Evolutionary conservation across 2,797 vertebrate genomes (phyloP).

Genomic region (Macropodus opercularis): DNA sequence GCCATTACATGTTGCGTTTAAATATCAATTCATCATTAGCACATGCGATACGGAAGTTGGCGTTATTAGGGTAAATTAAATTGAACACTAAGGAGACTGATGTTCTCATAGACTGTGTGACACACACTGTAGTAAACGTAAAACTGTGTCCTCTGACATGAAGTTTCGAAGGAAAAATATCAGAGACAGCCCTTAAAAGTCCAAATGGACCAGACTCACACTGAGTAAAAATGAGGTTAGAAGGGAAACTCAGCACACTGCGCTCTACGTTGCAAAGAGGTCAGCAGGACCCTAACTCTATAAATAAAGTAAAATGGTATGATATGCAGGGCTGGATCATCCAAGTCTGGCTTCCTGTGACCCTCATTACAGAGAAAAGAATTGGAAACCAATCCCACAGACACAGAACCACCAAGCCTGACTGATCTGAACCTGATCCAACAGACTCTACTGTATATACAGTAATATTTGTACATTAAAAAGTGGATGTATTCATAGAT

Average conservation of each 20-base stretch:
- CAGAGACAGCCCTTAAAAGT: conserved; percentile 15
- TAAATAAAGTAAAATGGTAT: too few species aligned
- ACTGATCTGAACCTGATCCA: conserved; percentile 62
- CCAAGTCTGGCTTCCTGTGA: too few species aligned
- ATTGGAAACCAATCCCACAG: conserved; percentile 71
- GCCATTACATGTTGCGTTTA: background rate
- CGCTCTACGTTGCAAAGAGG: too few species aligned
- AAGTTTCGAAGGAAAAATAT: conserved; percentile 36
- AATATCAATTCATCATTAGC: conserved; percentile 15
- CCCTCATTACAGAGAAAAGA: conserved; percentile 48
- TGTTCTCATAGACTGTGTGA: too few species aligned
- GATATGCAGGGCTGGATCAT: too few species aligned
- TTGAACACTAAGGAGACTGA: background rate
- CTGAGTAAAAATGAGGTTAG: conserved; percentile 18
- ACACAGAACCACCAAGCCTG: conserved; percentile 46
- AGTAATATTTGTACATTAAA: background rate
- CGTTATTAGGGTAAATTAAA: conserved; percentile 5
- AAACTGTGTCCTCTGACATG: background rate
- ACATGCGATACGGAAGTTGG: conserved; percentile 8
- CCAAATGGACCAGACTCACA: conserved; percentile 4
- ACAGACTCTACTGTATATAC: conserved; percentile 13
- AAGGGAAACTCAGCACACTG: too few species aligned
- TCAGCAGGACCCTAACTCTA: too few species aligned
- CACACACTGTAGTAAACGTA: background rate
- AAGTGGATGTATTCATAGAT: background rate